Conservation (phyloP, 2,888 invertebrate species). For the Pocota personata region DNA sequence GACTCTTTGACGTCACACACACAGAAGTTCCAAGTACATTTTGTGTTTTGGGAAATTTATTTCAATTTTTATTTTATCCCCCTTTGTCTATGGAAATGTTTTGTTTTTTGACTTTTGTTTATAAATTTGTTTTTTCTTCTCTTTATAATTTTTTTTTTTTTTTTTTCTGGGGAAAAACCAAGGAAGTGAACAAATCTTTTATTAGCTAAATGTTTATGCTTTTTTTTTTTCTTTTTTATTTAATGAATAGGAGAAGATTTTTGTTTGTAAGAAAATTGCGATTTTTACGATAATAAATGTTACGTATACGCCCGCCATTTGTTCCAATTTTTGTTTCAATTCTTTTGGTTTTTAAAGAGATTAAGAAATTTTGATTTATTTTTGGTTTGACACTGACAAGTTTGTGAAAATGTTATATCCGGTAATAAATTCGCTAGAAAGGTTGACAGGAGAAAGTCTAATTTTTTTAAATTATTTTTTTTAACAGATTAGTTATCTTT, state of each 20-base stretch:
- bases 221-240: not conserved
- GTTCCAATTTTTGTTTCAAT: not conserved
- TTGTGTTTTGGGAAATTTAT: not conserved
- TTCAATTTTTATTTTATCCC: not conserved
- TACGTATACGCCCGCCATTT: not conserved
- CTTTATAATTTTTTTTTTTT: not conserved
- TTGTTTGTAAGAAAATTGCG: not conserved
- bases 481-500: not conserved
- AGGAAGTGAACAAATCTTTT: constrained; percentile 8
- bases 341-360: not conserved
- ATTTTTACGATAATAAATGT: not conserved
- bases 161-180: not conserved
- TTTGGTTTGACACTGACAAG: not conserved
- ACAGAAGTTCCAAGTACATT: constrained; percentile 3
- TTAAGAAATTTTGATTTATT: not conserved
- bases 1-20: constrained; percentile 44
- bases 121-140: not conserved
- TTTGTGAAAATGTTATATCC: not conserved
- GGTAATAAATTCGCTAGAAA: not conserved
- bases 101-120: not conserved
- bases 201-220: not conserved
- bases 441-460: not conserved
- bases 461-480: not conserved
- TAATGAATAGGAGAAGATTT: not conserved
- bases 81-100: constrained; percentile 9